phyloP scores from a whole-genome alignment of 2,888 invertebrate genomes.

The Calliopum simillimum region DNA sequence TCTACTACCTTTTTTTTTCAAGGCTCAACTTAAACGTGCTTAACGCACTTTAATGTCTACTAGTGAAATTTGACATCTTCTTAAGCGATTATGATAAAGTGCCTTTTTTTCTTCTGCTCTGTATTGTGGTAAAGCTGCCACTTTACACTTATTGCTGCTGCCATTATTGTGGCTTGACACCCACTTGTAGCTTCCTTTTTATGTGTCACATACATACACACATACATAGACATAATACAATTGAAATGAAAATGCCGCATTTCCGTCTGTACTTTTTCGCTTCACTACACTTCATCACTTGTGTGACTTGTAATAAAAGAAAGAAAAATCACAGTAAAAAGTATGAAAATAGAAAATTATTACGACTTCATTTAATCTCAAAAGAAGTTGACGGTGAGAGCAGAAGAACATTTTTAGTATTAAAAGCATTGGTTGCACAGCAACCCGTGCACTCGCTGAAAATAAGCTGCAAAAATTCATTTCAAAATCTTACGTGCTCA shows the following conservation, averaged over 20 bases:
- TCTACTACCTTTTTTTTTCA: background rate
- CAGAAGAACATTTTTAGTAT: too few relatives aligned
- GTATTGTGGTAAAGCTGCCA: background rate
- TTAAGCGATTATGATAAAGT: constrained; percentile 59
- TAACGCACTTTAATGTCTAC: background rate
- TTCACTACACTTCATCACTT: constrained; percentile 51
- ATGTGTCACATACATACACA: constrained; percentile 36
- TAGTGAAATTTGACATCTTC: constrained; percentile 48
- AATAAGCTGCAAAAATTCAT: constrained; percentile 14
- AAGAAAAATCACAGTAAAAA: background rate
- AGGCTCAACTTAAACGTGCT: constrained; percentile 4
- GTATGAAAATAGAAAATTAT: constrained; percentile 18
- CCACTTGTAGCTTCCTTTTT: constrained; percentile 46
- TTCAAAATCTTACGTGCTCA: constrained; percentile 36
- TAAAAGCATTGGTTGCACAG: constrained; percentile 44
- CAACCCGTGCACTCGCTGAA: constrained; percentile 43
- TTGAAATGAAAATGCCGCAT: constrained; percentile 54
- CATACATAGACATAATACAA: constrained; percentile 35
- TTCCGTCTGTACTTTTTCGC: constrained; percentile 53
- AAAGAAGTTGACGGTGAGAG: background rate
- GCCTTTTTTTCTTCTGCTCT: too few relatives aligned
- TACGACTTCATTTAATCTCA: constrained; percentile 12
- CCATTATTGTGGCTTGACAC: constrained; percentile 18
- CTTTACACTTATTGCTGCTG: constrained; percentile 13
- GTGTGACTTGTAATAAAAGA: constrained; percentile 17